Evolutionary conservation across 2,888 invertebrate genomes (phyloP).

Genomic region (Leptopilina syphax): DNA sequence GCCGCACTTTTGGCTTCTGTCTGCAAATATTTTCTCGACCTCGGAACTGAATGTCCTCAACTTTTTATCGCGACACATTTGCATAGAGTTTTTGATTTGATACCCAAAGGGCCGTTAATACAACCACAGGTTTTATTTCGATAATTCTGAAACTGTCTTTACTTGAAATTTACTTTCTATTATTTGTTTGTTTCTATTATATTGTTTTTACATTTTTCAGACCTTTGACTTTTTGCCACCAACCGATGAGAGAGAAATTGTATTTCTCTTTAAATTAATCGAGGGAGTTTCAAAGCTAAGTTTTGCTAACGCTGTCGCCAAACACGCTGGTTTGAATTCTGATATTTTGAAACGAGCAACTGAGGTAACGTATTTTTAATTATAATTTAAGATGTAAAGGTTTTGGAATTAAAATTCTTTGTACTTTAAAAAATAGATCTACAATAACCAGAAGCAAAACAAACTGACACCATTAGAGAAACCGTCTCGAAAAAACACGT

Average conservation of each 20-base stretch:
- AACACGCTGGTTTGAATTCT: constrained; percentile 46
- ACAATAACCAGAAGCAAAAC: neutral
- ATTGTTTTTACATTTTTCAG: constrained; percentile 31
- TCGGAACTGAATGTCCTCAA: constrained; percentile 83
- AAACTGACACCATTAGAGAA: neutral
- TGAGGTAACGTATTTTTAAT: constrained; percentile 33
- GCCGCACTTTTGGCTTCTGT: constrained; percentile 84
- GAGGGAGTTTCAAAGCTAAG: constrained; percentile 51
- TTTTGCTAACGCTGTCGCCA: constrained; percentile 52
- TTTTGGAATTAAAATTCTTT: too few species aligned
- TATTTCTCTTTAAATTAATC: constrained; percentile 50
- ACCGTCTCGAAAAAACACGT: constrained; percentile 24
- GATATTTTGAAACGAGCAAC: constrained; percentile 46
- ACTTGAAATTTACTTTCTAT: neutral
- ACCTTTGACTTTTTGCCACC: constrained; percentile 51
- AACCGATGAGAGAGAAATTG: constrained; percentile 40
- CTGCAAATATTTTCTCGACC: constrained; percentile 82
- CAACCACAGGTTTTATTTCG: constrained; percentile 78
- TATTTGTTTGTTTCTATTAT: neutral
- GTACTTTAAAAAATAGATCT: neutral
- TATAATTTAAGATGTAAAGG: too few species aligned
- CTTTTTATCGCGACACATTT: constrained; percentile 89
- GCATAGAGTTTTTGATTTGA: constrained; percentile 81
- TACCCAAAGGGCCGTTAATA: constrained; percentile 79
- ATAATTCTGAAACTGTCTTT: neutral